These are phyloP conservation scores for Akabosia matsudoensis DNA, from an alignment of 1,140 invertebrate genomes.

Conservation along the genomic window DNA sequence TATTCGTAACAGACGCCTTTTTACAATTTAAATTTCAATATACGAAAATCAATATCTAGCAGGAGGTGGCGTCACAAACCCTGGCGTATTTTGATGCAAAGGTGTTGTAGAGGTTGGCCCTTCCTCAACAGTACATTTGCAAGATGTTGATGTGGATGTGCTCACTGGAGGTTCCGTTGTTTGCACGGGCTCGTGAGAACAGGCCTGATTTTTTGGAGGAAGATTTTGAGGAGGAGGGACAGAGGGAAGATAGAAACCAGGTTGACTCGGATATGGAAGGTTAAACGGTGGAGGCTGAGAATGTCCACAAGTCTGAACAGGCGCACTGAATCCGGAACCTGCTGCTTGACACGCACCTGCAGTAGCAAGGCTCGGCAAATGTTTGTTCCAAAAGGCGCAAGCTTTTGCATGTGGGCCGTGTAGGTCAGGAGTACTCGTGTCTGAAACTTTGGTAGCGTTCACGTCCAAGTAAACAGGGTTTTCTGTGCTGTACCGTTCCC, in stretches of 20 bases:
- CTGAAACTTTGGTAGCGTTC: constrained; percentile 57
- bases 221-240: not conserved
- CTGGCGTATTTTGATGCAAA: not conserved
- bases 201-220: not conserved
- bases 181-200: not conserved
- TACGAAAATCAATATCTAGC: not conserved
- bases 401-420: constrained; percentile 76
- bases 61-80: not conserved
- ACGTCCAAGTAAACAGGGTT: constrained; percentile 86
- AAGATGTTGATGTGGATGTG: not conserved
- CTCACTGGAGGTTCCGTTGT: not conserved
- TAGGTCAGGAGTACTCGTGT: constrained; percentile 63
- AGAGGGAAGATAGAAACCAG: not conserved
- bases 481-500: constrained; percentile 82
- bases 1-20: too few species aligned
- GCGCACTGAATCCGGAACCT: not conserved
- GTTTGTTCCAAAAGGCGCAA: constrained; percentile 93
- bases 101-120: not conserved
- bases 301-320: not conserved
- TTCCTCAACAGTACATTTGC: constrained; percentile 3
- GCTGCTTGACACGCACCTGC: too few species aligned
- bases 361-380: constrained; percentile 63
- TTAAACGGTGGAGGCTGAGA: not conserved
- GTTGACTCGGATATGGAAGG: not conserved
- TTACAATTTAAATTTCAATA: too few species aligned